phyloP scores from a whole-genome alignment of 1,140 invertebrate genomes.

The Pseudomyrmex dendroicus region DNA sequence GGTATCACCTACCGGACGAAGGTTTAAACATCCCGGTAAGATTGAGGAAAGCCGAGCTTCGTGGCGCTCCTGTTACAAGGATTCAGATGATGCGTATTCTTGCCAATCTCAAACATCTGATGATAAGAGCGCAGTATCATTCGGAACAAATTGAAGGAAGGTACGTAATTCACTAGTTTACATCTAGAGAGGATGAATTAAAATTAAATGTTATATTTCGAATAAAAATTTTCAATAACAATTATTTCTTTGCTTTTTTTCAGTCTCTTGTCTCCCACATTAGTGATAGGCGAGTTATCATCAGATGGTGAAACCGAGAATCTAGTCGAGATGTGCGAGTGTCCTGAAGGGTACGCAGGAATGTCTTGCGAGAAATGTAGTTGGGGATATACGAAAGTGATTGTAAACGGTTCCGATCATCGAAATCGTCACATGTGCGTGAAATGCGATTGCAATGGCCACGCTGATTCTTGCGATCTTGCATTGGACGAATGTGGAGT shows the following conservation, averaged over 20 bases:
- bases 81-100: constrained; percentile 94
- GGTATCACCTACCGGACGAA: constrained; percentile 90
- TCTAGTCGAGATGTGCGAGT: constrained; percentile 88
- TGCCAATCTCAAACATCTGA: constrained; percentile 91
- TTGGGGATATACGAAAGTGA: constrained; percentile 93
- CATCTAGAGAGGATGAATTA: no score
- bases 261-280: constrained; percentile 75
- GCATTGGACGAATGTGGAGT: constrained; percentile 91
- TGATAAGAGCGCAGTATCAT: constrained; percentile 96
- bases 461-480: constrained; percentile 93
- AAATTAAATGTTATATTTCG: neutral
- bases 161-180: constrained; percentile 79
- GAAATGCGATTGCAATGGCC: constrained; percentile 95
- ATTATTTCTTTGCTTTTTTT: constrained; percentile 5
- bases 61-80: constrained; percentile 88
- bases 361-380: constrained; percentile 94
- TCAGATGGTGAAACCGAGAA: constrained; percentile 73
- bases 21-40: constrained; percentile 87
- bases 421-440: constrained; percentile 89
- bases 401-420: constrained; percentile 86
- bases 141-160: constrained; percentile 96
- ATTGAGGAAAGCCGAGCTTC: constrained; percentile 86
- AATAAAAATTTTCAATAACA: neutral
- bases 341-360: constrained; percentile 89
- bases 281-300: constrained; percentile 74